phyloP scores from a whole-genome alignment of 2,888 invertebrate genomes.

The Drosophila nr. medialis region DNA sequence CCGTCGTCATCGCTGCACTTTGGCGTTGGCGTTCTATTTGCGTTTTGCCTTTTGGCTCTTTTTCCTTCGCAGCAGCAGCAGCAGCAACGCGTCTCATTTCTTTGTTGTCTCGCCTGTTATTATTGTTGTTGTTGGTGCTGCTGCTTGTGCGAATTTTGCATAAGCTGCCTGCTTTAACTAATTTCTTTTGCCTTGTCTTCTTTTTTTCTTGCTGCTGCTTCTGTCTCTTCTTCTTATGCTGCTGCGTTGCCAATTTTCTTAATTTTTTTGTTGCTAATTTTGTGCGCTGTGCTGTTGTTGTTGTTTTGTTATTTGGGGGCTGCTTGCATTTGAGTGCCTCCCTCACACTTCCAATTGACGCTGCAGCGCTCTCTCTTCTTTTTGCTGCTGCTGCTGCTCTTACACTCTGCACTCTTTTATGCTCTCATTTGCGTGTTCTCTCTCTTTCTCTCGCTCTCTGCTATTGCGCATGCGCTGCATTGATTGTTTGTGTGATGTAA shows the following conservation, averaged over 20 bases:
- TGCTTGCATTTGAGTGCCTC: constrained; percentile 65
- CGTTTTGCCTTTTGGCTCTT: constrained; percentile 67
- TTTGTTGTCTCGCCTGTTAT: constrained; percentile 74
- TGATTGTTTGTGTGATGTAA: constrained; percentile 76
- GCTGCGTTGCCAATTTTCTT: constrained; percentile 60
- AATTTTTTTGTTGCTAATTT: constrained; percentile 68
- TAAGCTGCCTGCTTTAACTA: constrained; percentile 52
- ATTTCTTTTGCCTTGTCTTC: constrained; percentile 44
- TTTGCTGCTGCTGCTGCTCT: constrained; percentile 10
- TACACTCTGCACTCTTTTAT: constrained; percentile 19
- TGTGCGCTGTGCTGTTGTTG: constrained; percentile 44
- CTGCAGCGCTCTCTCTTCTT: constrained; percentile 34
- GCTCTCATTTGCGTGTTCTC: constrained; percentile 20
- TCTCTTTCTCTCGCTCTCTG: not conserved
- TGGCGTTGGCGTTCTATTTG: constrained; percentile 76
- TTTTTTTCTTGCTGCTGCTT: constrained; percentile 22
- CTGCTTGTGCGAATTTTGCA: constrained; percentile 61
- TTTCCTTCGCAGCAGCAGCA: constrained; percentile 52
- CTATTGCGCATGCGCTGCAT: constrained; percentile 70
- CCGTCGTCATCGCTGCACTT: constrained; percentile 64
- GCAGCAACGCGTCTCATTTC: constrained; percentile 58
- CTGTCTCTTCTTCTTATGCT: constrained; percentile 30
- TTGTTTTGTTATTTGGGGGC: constrained; percentile 67
- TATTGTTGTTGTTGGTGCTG: constrained; percentile 30
- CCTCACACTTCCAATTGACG: constrained; percentile 14